Percentiles rank a stretch among this genome's conserved stretches.
These are phyloP conservation scores for Platalea minor DNA, from an alignment of 2,797 vertebrate species.

Conservation along the genomic window DNA sequence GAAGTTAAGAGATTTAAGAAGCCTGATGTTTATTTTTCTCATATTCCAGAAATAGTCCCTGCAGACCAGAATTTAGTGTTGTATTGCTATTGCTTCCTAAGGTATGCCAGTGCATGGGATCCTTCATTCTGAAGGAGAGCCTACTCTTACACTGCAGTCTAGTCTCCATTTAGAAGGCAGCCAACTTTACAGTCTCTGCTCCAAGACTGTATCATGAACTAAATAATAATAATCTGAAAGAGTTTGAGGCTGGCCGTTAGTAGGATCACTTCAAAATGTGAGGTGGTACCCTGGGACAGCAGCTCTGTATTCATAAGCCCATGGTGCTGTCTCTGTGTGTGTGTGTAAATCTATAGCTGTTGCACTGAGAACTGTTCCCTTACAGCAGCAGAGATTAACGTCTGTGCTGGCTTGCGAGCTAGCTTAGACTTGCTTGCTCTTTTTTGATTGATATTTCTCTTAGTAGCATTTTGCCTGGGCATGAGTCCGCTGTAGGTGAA, in stretches of 20 bases:
- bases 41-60: background rate
- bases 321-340: rapidly evolving
- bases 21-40: background rate
- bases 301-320: background rate
- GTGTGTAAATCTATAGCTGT: background rate
- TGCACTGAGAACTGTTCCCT: background rate
- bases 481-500: background rate
- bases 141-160: background rate
- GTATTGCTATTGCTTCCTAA: background rate
- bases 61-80: background rate
- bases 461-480: background rate
- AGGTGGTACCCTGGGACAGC: background rate
- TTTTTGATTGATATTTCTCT: background rate
- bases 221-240: background rate
- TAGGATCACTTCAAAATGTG: background rate
- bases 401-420: background rate
- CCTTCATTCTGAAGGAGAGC: background rate
- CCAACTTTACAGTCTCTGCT: background rate
- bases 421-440: background rate
- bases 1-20: background rate
- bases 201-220: background rate
- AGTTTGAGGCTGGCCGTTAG: background rate
- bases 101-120: background rate
- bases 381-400: background rate
- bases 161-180: background rate